Percentiles rank a stretch among this genome's conserved stretches.
Conservation (phyloP, 64 coral and sea anemone species). For the Astreopora myriophthalma region DNA sequence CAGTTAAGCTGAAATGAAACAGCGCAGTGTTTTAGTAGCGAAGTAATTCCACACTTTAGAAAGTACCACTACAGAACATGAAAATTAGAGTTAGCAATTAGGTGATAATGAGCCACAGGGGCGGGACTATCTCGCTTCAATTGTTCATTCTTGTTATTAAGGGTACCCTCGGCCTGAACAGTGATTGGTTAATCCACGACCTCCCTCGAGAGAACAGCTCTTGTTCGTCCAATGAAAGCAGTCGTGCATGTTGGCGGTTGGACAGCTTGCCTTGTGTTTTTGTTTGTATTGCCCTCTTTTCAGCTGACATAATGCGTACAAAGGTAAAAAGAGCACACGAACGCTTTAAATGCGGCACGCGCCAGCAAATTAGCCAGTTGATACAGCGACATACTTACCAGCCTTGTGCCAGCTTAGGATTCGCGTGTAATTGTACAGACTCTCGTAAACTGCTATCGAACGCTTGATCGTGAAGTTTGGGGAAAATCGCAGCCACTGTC, state of each 20-base stretch:
- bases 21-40: neutral
- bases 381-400: constrained; percentile 42
- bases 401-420: constrained; percentile 34
- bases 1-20: neutral
- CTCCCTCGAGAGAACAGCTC: constrained; percentile 68
- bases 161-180: constrained; percentile 39
- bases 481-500: neutral
- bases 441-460: neutral
- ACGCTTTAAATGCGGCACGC: constrained; percentile 95
- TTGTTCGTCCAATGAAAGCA: constrained; percentile 75
- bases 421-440: constrained; percentile 16
- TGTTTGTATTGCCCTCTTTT: constrained; percentile 99
- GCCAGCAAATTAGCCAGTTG: constrained; percentile 95
- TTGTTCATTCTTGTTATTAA: constrained; percentile 81
- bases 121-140: constrained; percentile 81
- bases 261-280: constrained; percentile 91
- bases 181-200: constrained; percentile 68
- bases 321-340: constrained; percentile 99
- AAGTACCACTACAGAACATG: constrained; percentile 48
- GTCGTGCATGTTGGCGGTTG: constrained; percentile 72
- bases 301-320: constrained; percentile 97
- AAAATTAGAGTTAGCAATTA: constrained; percentile 90
- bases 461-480: neutral
- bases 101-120: constrained; percentile 87
- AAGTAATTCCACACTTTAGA: constrained; percentile 34